Base-by-base conservation (phyloP, 2,888 invertebrate species). In the Rhamnusium bicolor region DNA sequence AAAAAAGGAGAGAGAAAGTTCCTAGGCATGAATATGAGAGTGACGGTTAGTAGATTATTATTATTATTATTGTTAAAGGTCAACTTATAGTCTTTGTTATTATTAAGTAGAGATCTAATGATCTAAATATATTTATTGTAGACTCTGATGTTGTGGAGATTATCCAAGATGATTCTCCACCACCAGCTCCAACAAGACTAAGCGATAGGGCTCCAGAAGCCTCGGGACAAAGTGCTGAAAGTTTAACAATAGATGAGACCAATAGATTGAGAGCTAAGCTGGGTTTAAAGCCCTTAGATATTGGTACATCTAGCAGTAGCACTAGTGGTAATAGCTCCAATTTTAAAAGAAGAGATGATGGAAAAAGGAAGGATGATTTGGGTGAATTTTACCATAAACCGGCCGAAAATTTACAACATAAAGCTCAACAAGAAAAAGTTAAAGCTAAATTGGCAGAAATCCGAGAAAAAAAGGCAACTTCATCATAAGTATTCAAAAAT, bases 241-340 rank as follows among this genome's bases (percentile, higher is more conserved):
- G 91, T 82, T 89, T 96, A 16, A 96, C 96, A 0, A 91, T 97
- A 60, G 93, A 94, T 66, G 96, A 95, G 82, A 96, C 96, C 4
- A 98, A 98, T 88, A 94, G 94, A 79, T 89, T 99, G 10, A 91
- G 99, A 83, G 96, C 96, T 1, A 97, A 98, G 86, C 91, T 99
- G 21, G 99, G 99, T 0, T 89, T 99, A 40, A 98, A 97, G 85
- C 99, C 98, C 0, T 89, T 99, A 2, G 95, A 97, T 82, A 89
- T 94, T n/a, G 75, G 76, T 51, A 51, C 77, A 14, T 75, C 79
- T 7, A 72, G 69, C 51, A 85, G 84, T 74, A 83, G 53, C 2
- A 49, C 79, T 6, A 73, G 71, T 54, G 85, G 84, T 74, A 83
- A 47, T 2, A 56, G 49, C 12, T 51, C 85, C 56, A 85, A 69